A percentile compares a stretch with the other conserved stretches of the same genome.
Evolutionary conservation across 2,113 vertebrate species (phyloP).

Genomic region (Numenius arquata): DNA sequence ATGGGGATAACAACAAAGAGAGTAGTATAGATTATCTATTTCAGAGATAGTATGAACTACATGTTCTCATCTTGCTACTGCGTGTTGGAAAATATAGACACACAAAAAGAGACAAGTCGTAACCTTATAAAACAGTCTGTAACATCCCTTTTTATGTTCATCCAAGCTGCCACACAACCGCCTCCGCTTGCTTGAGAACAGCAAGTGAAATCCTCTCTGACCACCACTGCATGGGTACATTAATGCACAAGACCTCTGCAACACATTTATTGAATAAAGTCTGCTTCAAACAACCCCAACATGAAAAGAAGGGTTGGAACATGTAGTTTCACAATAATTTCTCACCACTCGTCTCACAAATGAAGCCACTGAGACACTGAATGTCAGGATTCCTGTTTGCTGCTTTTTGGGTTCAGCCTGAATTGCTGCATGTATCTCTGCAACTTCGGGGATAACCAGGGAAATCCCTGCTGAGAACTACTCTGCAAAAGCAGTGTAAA

Average conservation of each 20-base stretch:
- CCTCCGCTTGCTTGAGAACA: accelerated
- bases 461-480: not conserved
- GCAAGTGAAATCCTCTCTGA: not conserved
- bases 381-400: too few species aligned
- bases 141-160: not conserved
- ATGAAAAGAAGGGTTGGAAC: not conserved
- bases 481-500: accelerated
- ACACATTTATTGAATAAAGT: not conserved
- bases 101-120: not conserved
- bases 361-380: not conserved
- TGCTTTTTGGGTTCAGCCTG: not conserved
- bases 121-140: not conserved
- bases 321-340: not conserved
- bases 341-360: not conserved
- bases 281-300: not conserved
- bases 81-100: not conserved
- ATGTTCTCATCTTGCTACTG: not conserved
- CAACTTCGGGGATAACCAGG: not conserved
- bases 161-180: not conserved
- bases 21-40: not conserved
- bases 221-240: not conserved
- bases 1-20: not conserved
- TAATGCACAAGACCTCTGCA: not conserved
- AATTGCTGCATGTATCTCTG: not conserved
- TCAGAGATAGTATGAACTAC: not conserved